Evolutionary conservation across 2,888 invertebrate species (phyloP), one percentile per base, ranked within the genome.

Genomic region (Arenicola marina): DNA sequence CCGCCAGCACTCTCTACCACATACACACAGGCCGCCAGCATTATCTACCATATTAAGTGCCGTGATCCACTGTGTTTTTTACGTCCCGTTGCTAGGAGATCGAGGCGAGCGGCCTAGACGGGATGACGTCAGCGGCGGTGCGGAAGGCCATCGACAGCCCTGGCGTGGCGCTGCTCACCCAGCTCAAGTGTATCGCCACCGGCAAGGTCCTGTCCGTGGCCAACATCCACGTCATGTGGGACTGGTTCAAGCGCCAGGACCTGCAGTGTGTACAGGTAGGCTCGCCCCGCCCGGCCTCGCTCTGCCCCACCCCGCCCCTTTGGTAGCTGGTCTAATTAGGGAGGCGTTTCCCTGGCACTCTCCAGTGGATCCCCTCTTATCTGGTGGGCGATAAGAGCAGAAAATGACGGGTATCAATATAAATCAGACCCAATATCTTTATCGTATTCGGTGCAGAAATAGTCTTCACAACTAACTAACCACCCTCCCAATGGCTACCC

Each of bases 191-290:
- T 68, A 71, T 75, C 32, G 67, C 63, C 26, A 76, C 76, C 7
- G 73, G 72, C 21, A 73, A 72, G 31, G 53, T 66, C 4, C 44
- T 81, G 21, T 77, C 77, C 21, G 69, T 81, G 4, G 80, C 77
- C 59, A 82, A 81, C 68, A 72, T 80, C 18, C 82, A 82, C 67
- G 74, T 78, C 4, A 67, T 72, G 24, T 80, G 75, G 73, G 77
- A 74, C 33, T 59, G 70, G 44, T 70, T 73, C 61, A 67, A 73
- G 54, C 63, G 71, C 21, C 78, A 76, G 15, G 78, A 80, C 67
- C 71, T 75, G 1, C 79, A 81, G 65, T 79, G 79, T 73, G 70
- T 80, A 51, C 77, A 80, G 77, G 80, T 38, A 24, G 28, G 21
- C 46, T 26, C 1, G 4, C 28, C 18, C 28, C 15, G 28, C 28